Conservation (phyloP, 1,140 invertebrate genomes). For the Drosophila cardini region DNA sequence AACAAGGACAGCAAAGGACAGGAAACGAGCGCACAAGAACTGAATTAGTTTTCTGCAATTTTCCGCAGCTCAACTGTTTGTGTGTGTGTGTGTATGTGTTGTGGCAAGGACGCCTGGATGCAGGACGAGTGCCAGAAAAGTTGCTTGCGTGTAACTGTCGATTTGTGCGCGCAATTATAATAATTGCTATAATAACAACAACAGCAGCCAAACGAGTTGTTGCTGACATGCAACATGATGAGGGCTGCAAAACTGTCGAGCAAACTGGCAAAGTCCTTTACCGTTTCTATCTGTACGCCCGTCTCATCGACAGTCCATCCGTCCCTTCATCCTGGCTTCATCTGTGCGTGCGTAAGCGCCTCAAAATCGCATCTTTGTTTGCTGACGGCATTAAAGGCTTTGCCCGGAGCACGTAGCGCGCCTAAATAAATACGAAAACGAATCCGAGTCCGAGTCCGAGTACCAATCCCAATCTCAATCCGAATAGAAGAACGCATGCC, state of each 20-base stretch:
- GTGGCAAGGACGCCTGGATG: conserved; percentile 33
- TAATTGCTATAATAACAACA: conserved; percentile 79
- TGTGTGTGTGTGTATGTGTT: conserved; percentile 25
- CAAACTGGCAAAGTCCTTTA: conserved; percentile 12
- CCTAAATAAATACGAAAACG: conserved; percentile 71
- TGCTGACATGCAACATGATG: conserved; percentile 67
- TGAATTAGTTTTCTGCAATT: conserved; percentile 77
- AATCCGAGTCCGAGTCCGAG: conserved; percentile 4
- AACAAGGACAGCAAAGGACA: conserved; percentile 58
- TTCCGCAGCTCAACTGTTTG: conserved; percentile 24
- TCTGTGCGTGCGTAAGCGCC: conserved; percentile 66
- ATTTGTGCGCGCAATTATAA: conserved; percentile 78
- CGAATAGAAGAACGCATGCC: not conserved
- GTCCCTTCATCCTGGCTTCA: not conserved
- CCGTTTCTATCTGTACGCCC: not conserved
- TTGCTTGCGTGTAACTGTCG: conserved; percentile 67
- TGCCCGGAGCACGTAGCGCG: conserved; percentile 51
- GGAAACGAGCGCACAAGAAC: conserved; percentile 73
- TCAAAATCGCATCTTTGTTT: conserved; percentile 74
- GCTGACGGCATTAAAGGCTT: conserved; percentile 73
- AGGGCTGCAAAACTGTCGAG: conserved; percentile 21
- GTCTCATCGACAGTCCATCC: not conserved
- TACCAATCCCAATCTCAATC: not conserved
- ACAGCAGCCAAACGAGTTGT: conserved; percentile 33
- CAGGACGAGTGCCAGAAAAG: conserved; percentile 34